These are phyloP conservation scores for Cerceris rybyensis DNA, from an alignment of 2,888 invertebrate species.

Conservation along the genomic window DNA sequence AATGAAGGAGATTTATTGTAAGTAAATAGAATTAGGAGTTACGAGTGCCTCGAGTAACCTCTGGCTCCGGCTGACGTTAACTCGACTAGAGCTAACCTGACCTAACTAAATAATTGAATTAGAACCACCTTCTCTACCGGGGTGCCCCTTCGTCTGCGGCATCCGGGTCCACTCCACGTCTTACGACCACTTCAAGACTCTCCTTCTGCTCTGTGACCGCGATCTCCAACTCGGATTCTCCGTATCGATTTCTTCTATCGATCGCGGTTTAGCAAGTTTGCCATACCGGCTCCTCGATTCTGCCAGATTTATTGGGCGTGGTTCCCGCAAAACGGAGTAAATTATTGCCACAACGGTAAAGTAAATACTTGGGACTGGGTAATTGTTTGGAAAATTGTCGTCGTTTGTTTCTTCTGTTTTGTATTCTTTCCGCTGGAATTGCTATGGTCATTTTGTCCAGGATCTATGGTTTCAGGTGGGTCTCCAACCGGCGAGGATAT, in stretches of 20 bases:
- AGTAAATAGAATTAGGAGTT: conserved; percentile 73
- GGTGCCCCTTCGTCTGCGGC: conserved; percentile 21
- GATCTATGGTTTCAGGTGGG: too few species aligned
- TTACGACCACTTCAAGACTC: conserved; percentile 23
- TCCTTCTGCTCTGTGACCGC: conserved; percentile 2
- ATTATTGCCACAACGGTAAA: not conserved
- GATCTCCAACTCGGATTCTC: conserved; percentile 13
- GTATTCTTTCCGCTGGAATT: too few species aligned
- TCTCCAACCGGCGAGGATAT: too few species aligned
- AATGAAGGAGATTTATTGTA: conserved; percentile 71
- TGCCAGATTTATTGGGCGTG: too few species aligned
- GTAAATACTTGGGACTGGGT: too few species aligned
- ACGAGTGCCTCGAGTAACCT: conserved; percentile 69
- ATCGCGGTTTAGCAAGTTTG: conserved; percentile 16
- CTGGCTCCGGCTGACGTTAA: conserved; percentile 66
- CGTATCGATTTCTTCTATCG: conserved; percentile 30
- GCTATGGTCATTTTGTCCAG: too few species aligned
- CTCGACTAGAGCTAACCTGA: conserved; percentile 63
- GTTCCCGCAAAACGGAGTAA: too few species aligned
- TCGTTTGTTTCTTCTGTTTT: too few species aligned
- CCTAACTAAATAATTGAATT: conserved; percentile 74
- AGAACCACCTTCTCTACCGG: conserved; percentile 56
- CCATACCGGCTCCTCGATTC: too few species aligned
- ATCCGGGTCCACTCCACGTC: conserved; percentile 37
- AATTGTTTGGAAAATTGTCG: too few species aligned